A percentile compares a stretch with the other conserved stretches of the same genome.
These are phyloP conservation scores for Brienomyrus brachyistius DNA, from an alignment of 2,113 vertebrate genomes.

Conservation along the genomic window DNA sequence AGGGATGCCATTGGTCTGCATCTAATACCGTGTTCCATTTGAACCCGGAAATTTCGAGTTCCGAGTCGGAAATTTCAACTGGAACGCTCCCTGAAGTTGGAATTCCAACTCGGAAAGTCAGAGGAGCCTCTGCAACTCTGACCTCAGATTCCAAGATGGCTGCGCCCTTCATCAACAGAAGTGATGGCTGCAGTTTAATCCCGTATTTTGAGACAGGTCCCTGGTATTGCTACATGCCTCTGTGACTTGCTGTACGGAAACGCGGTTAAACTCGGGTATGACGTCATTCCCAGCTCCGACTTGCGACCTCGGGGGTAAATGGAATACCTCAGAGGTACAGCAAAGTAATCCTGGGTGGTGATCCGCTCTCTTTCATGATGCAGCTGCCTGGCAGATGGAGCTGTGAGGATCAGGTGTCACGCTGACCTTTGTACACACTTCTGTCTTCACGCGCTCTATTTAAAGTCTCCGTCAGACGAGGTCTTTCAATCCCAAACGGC, in stretches of 20 bases:
- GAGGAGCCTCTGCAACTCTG: not conserved
- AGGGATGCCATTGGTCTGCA: not conserved
- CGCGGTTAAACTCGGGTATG: not conserved
- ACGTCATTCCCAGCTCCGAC: not conserved
- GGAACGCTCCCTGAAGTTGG: not conserved
- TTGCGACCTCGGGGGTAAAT: not conserved
- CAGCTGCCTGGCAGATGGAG: slow-evolving; percentile 4
- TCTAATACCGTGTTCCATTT: not conserved
- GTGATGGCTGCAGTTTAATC: not conserved
- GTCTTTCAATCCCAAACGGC: not conserved
- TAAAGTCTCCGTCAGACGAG: not conserved
- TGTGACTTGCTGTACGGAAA: too few species aligned
- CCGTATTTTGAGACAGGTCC: not conserved
- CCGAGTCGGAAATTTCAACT: not conserved
- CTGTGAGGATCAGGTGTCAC: slow-evolving; percentile 19
- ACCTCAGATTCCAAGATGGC: not conserved
- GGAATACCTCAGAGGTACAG: not conserved
- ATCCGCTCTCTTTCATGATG: not conserved
- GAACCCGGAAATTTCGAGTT: not conserved
- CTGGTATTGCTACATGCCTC: not conserved
- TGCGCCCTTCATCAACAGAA: not conserved
- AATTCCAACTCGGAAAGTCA: not conserved
- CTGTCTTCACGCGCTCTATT: slow-evolving; percentile 9
- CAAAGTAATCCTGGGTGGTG: not conserved
- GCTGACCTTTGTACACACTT: slow-evolving; percentile 39